Conservation (phyloP, 2,113 vertebrate species). For the Hypocryptadius cinnamomeus region DNA sequence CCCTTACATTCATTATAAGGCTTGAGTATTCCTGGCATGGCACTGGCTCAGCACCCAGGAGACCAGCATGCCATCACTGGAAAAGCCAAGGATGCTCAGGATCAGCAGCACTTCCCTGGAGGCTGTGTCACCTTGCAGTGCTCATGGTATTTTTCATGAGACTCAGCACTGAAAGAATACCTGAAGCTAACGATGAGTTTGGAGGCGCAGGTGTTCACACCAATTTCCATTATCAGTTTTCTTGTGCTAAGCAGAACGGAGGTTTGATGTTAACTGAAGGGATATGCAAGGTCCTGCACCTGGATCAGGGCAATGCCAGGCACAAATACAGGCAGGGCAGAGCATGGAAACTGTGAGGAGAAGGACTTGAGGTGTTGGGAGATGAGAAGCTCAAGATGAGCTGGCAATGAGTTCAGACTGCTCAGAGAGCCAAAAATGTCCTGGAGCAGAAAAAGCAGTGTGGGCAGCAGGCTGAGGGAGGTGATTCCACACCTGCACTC, state of each 20-base stretch:
- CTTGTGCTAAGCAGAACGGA: background rate
- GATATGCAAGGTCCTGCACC: background rate
- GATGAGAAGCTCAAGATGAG: background rate
- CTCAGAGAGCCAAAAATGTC: background rate
- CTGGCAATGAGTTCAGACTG: too few species aligned
- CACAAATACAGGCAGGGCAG: background rate
- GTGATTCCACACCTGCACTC: background rate
- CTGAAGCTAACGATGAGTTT: background rate
- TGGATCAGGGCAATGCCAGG: background rate
- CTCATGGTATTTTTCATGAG: background rate
- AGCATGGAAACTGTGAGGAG: background rate
- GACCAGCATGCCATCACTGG: background rate
- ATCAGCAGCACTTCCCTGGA: background rate
- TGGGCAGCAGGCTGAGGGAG: background rate
- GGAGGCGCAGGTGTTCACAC: background rate
- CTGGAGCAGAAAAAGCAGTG: background rate
- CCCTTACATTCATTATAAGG: accelerated
- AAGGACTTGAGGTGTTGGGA: background rate
- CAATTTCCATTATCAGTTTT: background rate
- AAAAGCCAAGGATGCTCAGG: background rate
- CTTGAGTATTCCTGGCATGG: background rate
- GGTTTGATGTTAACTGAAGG: background rate
- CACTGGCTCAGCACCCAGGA: background rate
- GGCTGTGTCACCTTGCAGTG: background rate
- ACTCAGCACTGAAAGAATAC: background rate